phyloP scores from a whole-genome alignment of 92 coral and sea anemone species.

The Parazoanthus darwini region DNA sequence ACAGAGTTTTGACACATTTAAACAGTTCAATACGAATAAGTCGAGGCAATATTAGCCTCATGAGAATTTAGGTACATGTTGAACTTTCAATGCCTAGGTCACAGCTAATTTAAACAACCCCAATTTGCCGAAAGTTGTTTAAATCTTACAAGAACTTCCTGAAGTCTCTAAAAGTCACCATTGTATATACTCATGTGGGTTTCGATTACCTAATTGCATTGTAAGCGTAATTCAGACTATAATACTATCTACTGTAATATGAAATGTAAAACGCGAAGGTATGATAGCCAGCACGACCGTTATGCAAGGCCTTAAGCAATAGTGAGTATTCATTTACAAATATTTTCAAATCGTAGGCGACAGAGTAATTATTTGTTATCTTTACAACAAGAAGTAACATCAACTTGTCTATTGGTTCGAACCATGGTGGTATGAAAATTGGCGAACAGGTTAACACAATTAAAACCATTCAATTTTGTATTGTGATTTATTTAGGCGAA shows the following conservation, averaged over 20 bases:
- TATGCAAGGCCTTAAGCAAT: no score
- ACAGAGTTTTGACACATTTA: constrained; percentile 9
- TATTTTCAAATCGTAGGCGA: not conserved
- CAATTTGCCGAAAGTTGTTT: not conserved
- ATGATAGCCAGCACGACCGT: not conserved
- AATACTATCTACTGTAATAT: not conserved
- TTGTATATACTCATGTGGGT: not conserved
- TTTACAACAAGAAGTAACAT: not conserved
- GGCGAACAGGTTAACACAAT: not conserved
- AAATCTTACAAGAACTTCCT: constrained; percentile 12
- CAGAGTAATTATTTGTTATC: not conserved
- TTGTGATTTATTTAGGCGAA: not conserved
- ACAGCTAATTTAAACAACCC: not conserved
- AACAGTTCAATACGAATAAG: constrained; percentile 7
- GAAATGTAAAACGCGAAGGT: not conserved
- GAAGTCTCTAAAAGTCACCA: not conserved
- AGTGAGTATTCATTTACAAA: no score
- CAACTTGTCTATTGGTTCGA: not conserved
- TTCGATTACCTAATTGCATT: constrained; percentile 10
- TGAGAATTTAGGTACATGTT: not conserved
- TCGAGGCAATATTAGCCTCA: constrained; percentile 1
- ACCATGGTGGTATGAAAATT: no score
- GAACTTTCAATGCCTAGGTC: not conserved
- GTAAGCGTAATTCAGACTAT: not conserved
- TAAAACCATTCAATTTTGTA: not conserved